Base-by-base conservation (phyloP, 2,888 invertebrate species). In the Phyto melanocephala region DNA sequence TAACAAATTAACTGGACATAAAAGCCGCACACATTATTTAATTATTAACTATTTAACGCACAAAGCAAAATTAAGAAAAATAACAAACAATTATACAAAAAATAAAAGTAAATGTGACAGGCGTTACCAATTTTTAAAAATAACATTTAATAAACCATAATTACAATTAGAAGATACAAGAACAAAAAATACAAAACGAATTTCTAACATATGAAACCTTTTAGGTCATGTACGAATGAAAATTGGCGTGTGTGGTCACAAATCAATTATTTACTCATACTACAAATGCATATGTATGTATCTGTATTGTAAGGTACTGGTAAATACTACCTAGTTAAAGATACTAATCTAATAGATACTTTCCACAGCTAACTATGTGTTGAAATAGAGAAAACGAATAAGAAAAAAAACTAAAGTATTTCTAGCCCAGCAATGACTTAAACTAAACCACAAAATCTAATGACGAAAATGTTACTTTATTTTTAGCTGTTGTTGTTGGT, bases 71-170 rank as follows among this genome's bases (percentile, higher is more conserved):
- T 13, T 22, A 54, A 35, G 2, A 56, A 45, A 35, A 77, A 71
- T 45, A 47, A 13, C 33, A 54, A 35, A 37, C 28, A 78, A 60
- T 58, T 54, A 72, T 11, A 28, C 28, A 6, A 28, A 28, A 28
- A n/a, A 47, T 47, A 24, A 71, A 72, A 13, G 42, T 28, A 58
- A 82, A 75, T 85, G 84, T 84, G 85, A 85, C 85, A 85, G 85
- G 85, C 85, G 85, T 85, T 84, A 80, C 80, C 85, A 85, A 85
- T 84, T 85, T 81, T 72, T 70, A 60, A 75, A 85, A 80, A 83
- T 81, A 81, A 67, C 47, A 82, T 70, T 82, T 82, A 82, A 82
- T 82, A 75, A 75, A 24, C 70, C 50, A 67, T 82, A 79, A 82
- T 82, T 82, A 62, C 17, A 17, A 10, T 20, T 20, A 13, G n/a